Percentiles rank a stretch among this genome's conserved stretches.
Conservation (phyloP, 2,113 vertebrate genomes). For the Erythrocercus mccallii region DNA sequence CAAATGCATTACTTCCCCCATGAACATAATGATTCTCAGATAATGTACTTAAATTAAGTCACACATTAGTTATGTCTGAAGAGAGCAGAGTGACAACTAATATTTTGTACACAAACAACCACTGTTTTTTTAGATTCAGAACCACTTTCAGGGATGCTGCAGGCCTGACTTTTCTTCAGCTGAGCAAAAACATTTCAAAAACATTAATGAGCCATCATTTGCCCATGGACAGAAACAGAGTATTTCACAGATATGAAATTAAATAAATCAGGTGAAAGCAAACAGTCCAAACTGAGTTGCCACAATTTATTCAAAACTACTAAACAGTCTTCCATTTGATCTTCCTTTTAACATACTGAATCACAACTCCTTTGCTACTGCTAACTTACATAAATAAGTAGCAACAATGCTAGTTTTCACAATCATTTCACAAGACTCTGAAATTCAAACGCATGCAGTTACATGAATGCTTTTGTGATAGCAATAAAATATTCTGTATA, state of each 20-base stretch:
- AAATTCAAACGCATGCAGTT: background rate
- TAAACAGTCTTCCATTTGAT: background rate
- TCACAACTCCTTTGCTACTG: background rate
- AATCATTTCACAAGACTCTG: background rate
- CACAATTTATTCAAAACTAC: background rate
- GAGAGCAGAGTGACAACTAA: slow-evolving; percentile 1
- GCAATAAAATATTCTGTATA: background rate
- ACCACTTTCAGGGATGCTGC: background rate
- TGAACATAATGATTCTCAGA: background rate
- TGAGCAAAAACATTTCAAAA: background rate
- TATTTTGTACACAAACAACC: background rate
- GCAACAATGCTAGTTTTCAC: background rate
- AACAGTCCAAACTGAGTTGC: background rate
- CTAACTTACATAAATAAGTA: background rate
- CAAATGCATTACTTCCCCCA: background rate
- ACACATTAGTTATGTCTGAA: slow-evolving; percentile 5
- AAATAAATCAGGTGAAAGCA: background rate
- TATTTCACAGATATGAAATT: background rate
- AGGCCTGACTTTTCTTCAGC: background rate
- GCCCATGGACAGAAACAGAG: background rate
- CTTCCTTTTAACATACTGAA: background rate
- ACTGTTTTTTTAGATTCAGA: background rate
- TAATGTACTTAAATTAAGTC: background rate
- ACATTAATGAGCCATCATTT: background rate
- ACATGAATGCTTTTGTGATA: background rate